Evolutionary conservation across 2,888 invertebrate genomes (phyloP).

Genomic region (Melanostoma scalare): DNA sequence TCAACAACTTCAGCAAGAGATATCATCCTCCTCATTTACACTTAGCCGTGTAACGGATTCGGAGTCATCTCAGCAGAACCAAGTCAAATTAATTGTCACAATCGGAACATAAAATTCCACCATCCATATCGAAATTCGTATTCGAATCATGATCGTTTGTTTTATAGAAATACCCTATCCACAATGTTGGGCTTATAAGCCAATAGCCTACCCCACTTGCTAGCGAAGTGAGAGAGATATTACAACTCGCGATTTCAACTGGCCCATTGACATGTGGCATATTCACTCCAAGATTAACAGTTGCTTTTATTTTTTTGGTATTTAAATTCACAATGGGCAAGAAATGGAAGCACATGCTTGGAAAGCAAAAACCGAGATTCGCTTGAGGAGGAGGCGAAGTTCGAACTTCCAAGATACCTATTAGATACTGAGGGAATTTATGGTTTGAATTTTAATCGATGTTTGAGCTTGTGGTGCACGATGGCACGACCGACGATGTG

Average conservation of each 20-base stretch:
- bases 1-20: not conserved
- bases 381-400: conserved; percentile 27
- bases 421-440: conserved; percentile 17
- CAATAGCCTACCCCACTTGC: not conserved
- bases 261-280: conserved; percentile 30
- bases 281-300: conserved; percentile 46
- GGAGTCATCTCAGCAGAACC: conserved; percentile 24
- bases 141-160: conserved; percentile 8
- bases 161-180: not conserved
- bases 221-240: not conserved
- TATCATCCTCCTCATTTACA: conserved; percentile 26
- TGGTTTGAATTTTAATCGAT: conserved; percentile 62
- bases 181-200: not conserved
- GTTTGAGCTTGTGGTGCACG: conserved; percentile 36
- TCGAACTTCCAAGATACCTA: conserved; percentile 18
- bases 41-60: conserved; percentile 1
- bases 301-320: conserved; percentile 50
- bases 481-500: conserved; percentile 3
- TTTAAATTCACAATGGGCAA: conserved; percentile 65
- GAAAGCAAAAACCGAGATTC: conserved; percentile 38
- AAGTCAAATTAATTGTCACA: conserved; percentile 47
- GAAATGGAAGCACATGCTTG: conserved; percentile 63
- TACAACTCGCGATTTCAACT: conserved; percentile 5
- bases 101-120: conserved; percentile 33
- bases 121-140: conserved; percentile 18